Conservation (phyloP, 2,888 invertebrate species). For the Netelia inedita region DNA sequence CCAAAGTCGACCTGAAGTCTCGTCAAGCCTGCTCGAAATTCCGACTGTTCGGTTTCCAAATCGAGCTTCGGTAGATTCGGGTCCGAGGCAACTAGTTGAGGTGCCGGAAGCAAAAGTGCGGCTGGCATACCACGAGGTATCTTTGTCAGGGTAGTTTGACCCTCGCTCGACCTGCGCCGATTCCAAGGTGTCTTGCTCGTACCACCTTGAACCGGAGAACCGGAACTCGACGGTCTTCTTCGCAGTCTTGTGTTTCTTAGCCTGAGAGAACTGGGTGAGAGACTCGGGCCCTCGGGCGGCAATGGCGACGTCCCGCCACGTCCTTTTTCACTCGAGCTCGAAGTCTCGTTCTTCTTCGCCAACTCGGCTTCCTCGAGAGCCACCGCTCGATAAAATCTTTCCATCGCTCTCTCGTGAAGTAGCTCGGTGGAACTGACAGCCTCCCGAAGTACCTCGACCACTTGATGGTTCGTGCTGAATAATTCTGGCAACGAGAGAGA, state of each 20-base stretch:
- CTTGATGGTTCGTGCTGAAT: slow-evolving; percentile 87
- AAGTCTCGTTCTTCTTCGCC: slow-evolving; percentile 71
- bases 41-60: slow-evolving; percentile 20
- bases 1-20: slow-evolving; percentile 14
- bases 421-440: slow-evolving; percentile 94
- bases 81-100: slow-evolving; percentile 77
- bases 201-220: slow-evolving; percentile 81
- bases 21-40: slow-evolving; percentile 23
- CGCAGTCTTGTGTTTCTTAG: slow-evolving; percentile 79
- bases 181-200: slow-evolving; percentile 73
- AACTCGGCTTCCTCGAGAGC: slow-evolving; percentile 89
- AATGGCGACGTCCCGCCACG: slow-evolving; percentile 64
- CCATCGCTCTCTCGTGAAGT: slow-evolving; percentile 93
- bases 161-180: slow-evolving; percentile 81
- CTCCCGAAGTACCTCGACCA: slow-evolving; percentile 87
- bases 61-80: slow-evolving; percentile 78
- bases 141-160: slow-evolving; percentile 75
- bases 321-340: slow-evolving; percentile 56
- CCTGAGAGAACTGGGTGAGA: slow-evolving; percentile 75
- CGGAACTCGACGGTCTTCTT: slow-evolving; percentile 86
- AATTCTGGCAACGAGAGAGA: slow-evolving; percentile 94
- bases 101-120: slow-evolving; percentile 66
- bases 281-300: slow-evolving; percentile 61
- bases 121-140: slow-evolving; percentile 67
- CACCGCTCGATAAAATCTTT: slow-evolving; percentile 92